A percentile compares a stretch with the other conserved stretches of the same genome.
phyloP scores from a whole-genome alignment of 2,888 invertebrate species.

The Ophion slaviceki region DNA sequence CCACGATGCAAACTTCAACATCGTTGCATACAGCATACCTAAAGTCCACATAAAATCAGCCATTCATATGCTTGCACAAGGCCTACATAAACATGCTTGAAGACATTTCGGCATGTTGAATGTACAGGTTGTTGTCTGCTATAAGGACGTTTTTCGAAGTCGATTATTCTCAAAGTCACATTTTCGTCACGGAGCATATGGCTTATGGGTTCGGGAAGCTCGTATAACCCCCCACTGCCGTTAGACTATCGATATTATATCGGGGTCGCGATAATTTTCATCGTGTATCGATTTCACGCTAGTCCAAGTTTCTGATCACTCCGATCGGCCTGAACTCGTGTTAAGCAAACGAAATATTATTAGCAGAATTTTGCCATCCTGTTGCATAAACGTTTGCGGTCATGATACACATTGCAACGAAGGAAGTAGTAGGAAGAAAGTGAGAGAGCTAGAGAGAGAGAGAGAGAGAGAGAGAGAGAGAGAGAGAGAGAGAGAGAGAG shows the following conservation, averaged over 20 bases:
- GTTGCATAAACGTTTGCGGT: slow-evolving; percentile 44
- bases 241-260: not conserved
- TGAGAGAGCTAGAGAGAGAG: not conserved
- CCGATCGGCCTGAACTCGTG: slow-evolving; percentile 18
- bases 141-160: too few relatives aligned
- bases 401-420: slow-evolving; percentile 25
- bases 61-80: too few relatives aligned
- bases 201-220: too few relatives aligned
- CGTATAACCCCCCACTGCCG: too few relatives aligned
- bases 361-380: slow-evolving; percentile 12
- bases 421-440: not conserved
- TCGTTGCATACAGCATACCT: too few relatives aligned
- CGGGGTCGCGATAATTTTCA: slow-evolving; percentile 33
- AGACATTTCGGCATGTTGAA: too few relatives aligned
- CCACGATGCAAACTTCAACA: too few relatives aligned
- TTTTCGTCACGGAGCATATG: too few relatives aligned
- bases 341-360: slow-evolving; percentile 43
- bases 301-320: not conserved
- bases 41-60: too few relatives aligned
- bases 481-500: not conserved
- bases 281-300: slow-evolving; percentile 13
- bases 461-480: slow-evolving; percentile 29
- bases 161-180: too few relatives aligned
- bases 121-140: too few relatives aligned
- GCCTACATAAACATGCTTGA: too few relatives aligned